A percentile compares a stretch with the other conserved stretches of the same genome.
phyloP scores from a whole-genome alignment of 2,113 vertebrate species.

The Colius striatus region DNA sequence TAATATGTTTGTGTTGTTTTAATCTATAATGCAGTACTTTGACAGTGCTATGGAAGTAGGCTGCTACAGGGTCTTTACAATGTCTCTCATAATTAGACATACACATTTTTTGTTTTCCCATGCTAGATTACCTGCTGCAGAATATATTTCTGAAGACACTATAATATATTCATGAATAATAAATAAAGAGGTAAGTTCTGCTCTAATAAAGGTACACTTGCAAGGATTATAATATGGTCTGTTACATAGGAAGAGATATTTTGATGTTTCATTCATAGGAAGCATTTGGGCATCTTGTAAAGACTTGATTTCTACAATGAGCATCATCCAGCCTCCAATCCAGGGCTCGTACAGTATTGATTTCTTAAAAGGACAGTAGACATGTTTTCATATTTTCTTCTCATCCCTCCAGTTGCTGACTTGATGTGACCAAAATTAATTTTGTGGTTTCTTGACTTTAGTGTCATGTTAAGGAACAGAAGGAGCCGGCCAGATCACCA shows the following conservation, averaged over 20 bases:
- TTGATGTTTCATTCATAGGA: constrained; percentile 22
- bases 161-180: constrained; percentile 34
- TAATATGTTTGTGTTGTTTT: not conserved
- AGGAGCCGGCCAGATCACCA: not conserved
- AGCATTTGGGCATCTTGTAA: not conserved
- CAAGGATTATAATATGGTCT: not conserved
- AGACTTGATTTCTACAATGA: not conserved
- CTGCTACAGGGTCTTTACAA: not conserved
- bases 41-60: not conserved
- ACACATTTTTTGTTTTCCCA: not conserved
- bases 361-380: not conserved
- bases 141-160: not conserved
- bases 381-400: not conserved
- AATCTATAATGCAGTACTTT: constrained; percentile 35
- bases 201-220: not conserved
- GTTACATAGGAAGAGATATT: not conserved
- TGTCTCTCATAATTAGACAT: not conserved
- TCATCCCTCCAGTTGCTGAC: not conserved
- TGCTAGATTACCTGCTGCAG: constrained; percentile 1
- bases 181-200: constrained; percentile 14
- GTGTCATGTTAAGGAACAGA: not conserved
- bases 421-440: not conserved
- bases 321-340: not conserved
- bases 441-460: not conserved
- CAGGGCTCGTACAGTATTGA: not conserved